Evolutionary conservation across 2,113 vertebrate species (phyloP).

Genomic region (Chlamydotis undulata): DNA sequence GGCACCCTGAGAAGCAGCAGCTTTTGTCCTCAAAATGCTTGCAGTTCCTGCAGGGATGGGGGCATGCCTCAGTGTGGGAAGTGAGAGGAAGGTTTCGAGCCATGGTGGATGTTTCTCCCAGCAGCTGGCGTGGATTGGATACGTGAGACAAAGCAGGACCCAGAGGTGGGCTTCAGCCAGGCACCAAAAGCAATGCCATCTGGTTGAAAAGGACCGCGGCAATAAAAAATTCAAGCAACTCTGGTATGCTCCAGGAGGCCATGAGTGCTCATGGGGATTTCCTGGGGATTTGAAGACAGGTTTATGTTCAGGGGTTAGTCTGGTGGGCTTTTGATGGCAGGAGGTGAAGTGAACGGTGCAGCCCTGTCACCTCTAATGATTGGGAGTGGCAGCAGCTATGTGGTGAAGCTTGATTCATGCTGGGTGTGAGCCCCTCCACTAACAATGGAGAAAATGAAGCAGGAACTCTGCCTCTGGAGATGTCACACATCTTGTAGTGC

Average conservation of each 20-base stretch:
- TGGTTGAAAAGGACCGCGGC: not conserved
- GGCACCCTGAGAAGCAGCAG: not conserved
- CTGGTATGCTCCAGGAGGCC: not conserved
- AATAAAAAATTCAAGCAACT: not conserved
- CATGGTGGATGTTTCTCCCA: not conserved
- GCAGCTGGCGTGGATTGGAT: not conserved
- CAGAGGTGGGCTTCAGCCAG: not conserved
- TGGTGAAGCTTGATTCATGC: not conserved
- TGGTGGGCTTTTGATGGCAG: not conserved
- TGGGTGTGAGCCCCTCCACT: not conserved
- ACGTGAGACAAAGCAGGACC: not conserved
- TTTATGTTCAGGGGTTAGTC: not conserved
- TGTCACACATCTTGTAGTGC: not conserved
- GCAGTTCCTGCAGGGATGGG: not conserved
- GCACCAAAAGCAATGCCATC: not conserved
- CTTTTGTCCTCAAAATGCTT: not conserved
- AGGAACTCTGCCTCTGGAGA: not conserved
- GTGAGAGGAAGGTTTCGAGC: not conserved
- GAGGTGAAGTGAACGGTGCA: not conserved
- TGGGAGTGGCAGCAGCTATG: not conserved
- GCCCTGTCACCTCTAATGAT: not conserved
- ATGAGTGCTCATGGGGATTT: not conserved
- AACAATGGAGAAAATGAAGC: not conserved
- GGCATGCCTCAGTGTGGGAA: not conserved
- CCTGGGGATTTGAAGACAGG: not conserved